Evolutionary conservation across 2,113 vertebrate genomes (phyloP), one percentile per base, ranked within the genome.

Genomic region (Sula dactylatra): DNA sequence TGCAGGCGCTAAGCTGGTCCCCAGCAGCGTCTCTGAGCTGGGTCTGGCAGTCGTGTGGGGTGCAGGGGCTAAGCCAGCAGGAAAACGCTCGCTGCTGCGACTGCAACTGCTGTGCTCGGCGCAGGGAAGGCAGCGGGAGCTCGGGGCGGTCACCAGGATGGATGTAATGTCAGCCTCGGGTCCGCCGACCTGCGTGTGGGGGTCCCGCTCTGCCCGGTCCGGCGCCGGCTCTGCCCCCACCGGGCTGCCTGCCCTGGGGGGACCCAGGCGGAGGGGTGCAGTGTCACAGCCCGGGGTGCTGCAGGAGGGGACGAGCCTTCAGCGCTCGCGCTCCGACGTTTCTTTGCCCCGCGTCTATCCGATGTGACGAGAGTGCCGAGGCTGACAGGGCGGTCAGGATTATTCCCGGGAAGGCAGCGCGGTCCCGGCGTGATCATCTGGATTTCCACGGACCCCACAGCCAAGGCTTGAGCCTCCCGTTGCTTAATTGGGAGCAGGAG

Each of bases 231-330:
- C 58, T 17, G 49, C 19, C 26, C 13, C 21, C 6, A 7, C 36
- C 4, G 4, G 21, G 38, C 32, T 55, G 26, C 55, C 38, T 6
- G 10, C n/a, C 54, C 6, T 2, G 7, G 36, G 50, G 11, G 47
- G n/a, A 21, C 38, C 7, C 27, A 6, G 38, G 78, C 15, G 19
- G 67, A 45, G 26, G 4, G 36, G n/a, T 3, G 13, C 58, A 29
- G 26, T 11, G 16, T 52, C 47, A 31, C 32, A 64, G 42, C 15
- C 36, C 0, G 1, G 34, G 42, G 34, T 15, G 40, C 71, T 36
- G 0, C 56, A 19, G 47, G 24, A 16, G 36, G 14, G 45, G 67
- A n/a, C 0, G 1, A 36, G 45, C 25, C 44, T n/a, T n/a, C 49
- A 16, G 22, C 1, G 27, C 45, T 56, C 9, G 3, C 34, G 4